Evolutionary conservation across 2,888 invertebrate species (phyloP).

Genomic region (Pherbina coryleti): DNA sequence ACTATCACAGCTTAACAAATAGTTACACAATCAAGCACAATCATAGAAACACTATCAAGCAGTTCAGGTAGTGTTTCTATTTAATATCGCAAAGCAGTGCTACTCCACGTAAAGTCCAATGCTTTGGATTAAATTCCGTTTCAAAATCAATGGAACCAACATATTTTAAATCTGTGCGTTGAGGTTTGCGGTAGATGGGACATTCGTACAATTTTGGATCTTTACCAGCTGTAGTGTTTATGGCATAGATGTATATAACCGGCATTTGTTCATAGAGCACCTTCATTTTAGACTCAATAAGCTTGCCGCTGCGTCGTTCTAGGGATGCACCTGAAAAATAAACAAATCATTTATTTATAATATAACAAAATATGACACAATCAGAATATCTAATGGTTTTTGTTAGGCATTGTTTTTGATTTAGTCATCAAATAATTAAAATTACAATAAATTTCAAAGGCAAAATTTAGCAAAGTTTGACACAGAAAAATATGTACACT

Average conservation of each 20-base stretch:
- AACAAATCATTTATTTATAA: too few relatives aligned
- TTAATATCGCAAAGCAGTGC: conserved; percentile 96
- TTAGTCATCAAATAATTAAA: too few relatives aligned
- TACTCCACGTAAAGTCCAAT: conserved; percentile 97
- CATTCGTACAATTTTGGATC: conserved; percentile 94
- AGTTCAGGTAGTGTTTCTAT: conserved; percentile 70
- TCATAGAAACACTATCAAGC: too few relatives aligned
- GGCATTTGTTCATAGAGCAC: conserved; percentile 96
- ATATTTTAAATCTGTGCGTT: conserved; percentile 94
- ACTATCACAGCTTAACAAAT: conserved; percentile 21
- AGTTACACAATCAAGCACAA: background rate
- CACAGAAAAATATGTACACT: too few relatives aligned
- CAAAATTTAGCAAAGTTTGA: too few relatives aligned
- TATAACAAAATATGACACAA: too few relatives aligned
- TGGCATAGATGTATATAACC: conserved; percentile 95
- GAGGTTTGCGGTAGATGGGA: conserved; percentile 96
- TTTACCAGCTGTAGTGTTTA: conserved; percentile 93
- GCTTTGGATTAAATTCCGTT: conserved; percentile 90
- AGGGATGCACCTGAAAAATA: conserved; percentile 79
- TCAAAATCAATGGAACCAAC: conserved; percentile 96
- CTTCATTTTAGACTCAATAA: conserved; percentile 94
- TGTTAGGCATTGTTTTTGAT: too few relatives aligned
- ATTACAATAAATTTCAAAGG: too few relatives aligned
- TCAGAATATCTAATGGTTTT: too few relatives aligned
- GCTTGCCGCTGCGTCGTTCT: conserved; percentile 87